Percentiles rank a stretch among this genome's conserved stretches.
These are phyloP conservation scores for Erebia aethiops DNA, from an alignment of 2,888 invertebrate genomes.

Conservation along the genomic window DNA sequence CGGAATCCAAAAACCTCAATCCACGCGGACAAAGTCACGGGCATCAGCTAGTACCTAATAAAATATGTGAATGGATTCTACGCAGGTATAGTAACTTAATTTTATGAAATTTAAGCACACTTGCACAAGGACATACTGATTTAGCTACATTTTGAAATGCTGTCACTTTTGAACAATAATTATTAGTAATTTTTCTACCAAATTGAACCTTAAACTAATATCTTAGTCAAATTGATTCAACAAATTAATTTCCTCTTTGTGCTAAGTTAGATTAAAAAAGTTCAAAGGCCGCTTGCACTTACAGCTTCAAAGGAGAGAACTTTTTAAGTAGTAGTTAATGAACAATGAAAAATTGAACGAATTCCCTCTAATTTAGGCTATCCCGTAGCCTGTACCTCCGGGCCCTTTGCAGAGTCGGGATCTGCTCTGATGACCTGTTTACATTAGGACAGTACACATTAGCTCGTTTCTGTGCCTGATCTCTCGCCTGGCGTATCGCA, in stretches of 20 bases:
- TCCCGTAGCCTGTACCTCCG: neutral
- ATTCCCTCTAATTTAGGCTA: conserved; percentile 10
- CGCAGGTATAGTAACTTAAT: too few relatives aligned
- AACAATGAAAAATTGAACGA: conserved; percentile 17
- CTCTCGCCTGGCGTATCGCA: neutral
- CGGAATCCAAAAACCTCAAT: too few relatives aligned
- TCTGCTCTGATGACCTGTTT: neutral
- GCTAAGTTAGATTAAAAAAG: conserved; percentile 25
- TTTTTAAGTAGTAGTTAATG: conserved; percentile 14
- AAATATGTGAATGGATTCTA: neutral
- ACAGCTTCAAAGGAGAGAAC: conserved; percentile 8
- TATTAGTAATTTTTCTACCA: neutral
- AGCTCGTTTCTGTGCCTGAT: too few relatives aligned
- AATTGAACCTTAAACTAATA: conserved; percentile 10
- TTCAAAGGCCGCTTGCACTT: conserved; percentile 19
- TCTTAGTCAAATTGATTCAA: conserved; percentile 18
- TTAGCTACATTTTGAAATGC: too few relatives aligned
- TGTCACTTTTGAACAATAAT: too few relatives aligned
- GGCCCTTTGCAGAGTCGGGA: neutral
- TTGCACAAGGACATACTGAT: too few relatives aligned
- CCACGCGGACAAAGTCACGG: too few relatives aligned
- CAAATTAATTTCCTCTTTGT: conserved; percentile 22
- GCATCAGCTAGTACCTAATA: too few relatives aligned
- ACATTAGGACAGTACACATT: neutral
- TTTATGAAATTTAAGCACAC: too few relatives aligned